Percentiles rank a stretch among this genome's conserved stretches.
Conservation (phyloP, 2,797 vertebrate genomes). For the Pipistrellus pipistrellus region DNA sequence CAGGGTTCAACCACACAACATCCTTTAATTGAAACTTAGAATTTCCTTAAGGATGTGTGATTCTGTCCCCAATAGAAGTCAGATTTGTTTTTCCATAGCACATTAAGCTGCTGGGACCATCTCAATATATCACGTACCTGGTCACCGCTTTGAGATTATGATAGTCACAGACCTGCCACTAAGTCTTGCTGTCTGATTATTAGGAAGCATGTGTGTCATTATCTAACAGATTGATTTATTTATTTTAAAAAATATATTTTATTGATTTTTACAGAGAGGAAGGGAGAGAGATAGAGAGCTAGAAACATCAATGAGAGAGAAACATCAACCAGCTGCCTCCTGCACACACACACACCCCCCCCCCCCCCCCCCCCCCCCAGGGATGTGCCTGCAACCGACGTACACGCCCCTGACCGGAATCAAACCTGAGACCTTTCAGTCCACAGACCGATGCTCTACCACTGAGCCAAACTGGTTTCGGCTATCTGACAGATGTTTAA, state of each 20-base stretch:
- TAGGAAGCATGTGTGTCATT: not conserved
- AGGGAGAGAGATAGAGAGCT: too few relatives aligned
- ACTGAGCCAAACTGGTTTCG: too few relatives aligned
- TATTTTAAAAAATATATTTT: too few relatives aligned
- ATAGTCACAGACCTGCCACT: not conserved
- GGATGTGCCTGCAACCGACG: too few relatives aligned
- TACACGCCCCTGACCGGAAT: too few relatives aligned
- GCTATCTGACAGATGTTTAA: not conserved
- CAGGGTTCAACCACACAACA: too few relatives aligned
- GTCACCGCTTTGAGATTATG: not conserved
- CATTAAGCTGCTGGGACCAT: not conserved
- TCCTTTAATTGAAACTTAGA: not conserved
- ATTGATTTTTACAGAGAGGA: too few relatives aligned
- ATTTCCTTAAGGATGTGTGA: not conserved
- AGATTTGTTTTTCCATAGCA: not conserved
- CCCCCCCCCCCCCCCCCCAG: fast-evolving
- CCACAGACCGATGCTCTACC: too few relatives aligned
- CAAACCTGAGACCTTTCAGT: too few relatives aligned
- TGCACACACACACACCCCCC: too few relatives aligned
- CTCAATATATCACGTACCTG: not conserved
- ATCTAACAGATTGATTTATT: not conserved
- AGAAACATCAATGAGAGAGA: too few relatives aligned
- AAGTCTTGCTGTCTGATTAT: not conserved
- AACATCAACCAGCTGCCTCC: too few relatives aligned
- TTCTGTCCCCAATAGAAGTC: not conserved